Evolutionary conservation across 2,113 vertebrate genomes (phyloP).

Genomic region (Chloroceryle aenea): DNA sequence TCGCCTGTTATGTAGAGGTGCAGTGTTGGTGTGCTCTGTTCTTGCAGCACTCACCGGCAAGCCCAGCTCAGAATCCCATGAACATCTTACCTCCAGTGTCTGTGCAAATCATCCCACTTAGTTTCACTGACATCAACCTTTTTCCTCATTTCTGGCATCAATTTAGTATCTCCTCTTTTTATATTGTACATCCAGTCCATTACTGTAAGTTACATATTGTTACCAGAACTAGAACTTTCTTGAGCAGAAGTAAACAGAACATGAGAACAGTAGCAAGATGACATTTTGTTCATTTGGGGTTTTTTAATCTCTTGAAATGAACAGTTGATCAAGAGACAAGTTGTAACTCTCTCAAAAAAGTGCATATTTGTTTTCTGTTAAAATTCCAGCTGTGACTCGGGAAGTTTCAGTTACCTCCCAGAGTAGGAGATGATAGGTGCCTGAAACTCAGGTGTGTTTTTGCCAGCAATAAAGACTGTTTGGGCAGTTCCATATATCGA

Average conservation of each 20-base stretch:
- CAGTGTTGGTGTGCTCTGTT: no score
- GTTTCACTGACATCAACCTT: not conserved
- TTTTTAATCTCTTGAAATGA: not conserved
- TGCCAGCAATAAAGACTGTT: not conserved
- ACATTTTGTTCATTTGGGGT: not conserved
- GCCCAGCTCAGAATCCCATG: not conserved
- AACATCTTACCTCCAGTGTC: rapidly evolving
- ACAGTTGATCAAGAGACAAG: not conserved
- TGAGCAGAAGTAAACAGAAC: not conserved
- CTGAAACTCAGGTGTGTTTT: not conserved
- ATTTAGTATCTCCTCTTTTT: not conserved
- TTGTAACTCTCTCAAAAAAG: not conserved
- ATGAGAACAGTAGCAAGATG: not conserved
- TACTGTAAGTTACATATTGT: not conserved
- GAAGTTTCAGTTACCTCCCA: not conserved
- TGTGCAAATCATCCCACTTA: not conserved
- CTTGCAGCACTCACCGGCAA: not conserved
- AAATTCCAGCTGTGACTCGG: not conserved
- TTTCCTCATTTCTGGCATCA: not conserved
- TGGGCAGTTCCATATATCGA: not conserved
- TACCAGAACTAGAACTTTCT: not conserved
- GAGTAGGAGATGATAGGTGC: not conserved
- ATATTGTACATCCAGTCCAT: not conserved
- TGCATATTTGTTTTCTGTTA: not conserved
- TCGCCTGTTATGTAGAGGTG: no score